Evolutionary conservation across 2,888 invertebrate genomes (phyloP).

Genomic region (Melikaiella ostensackeni): DNA sequence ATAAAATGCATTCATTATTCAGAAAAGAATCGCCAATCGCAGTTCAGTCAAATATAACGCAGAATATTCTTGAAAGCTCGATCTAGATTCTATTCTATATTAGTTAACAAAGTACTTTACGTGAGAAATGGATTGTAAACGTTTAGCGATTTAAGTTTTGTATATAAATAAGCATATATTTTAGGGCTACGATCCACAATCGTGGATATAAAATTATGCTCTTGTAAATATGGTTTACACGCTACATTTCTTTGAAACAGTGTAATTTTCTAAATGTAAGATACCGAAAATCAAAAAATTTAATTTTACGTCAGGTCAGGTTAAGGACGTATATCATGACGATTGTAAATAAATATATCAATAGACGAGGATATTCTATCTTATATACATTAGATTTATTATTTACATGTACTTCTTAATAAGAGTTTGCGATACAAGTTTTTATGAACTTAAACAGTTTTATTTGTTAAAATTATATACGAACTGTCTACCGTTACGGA

Average conservation of each 20-base stretch:
- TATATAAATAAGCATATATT: not conserved
- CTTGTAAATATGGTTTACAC: conserved; percentile 8
- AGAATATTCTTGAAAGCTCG: not conserved
- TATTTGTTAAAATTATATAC: not conserved
- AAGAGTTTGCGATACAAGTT: not conserved
- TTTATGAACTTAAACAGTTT: not conserved
- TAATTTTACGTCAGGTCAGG: not conserved
- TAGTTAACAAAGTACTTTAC: conserved; percentile 1
- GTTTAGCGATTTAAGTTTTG: not conserved
- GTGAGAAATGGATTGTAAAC: not conserved
- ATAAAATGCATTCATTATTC: not conserved
- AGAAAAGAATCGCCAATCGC: not conserved
- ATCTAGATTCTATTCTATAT: not conserved
- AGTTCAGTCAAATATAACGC: too few relatives aligned
- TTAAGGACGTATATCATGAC: not conserved
- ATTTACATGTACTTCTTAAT: conserved; percentile 16
- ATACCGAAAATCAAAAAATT: conserved; percentile 18
- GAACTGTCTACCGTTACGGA: too few relatives aligned
- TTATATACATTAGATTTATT: conserved; percentile 32
- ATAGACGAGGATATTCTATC: conserved; percentile 13
- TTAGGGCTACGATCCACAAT: not conserved
- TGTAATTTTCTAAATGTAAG: not conserved
- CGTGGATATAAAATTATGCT: not conserved
- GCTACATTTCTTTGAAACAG: not conserved
- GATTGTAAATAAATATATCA: conserved; percentile 31